Conservation (phyloP, 2,797 vertebrate species). For the Sparidentex hasta region DNA sequence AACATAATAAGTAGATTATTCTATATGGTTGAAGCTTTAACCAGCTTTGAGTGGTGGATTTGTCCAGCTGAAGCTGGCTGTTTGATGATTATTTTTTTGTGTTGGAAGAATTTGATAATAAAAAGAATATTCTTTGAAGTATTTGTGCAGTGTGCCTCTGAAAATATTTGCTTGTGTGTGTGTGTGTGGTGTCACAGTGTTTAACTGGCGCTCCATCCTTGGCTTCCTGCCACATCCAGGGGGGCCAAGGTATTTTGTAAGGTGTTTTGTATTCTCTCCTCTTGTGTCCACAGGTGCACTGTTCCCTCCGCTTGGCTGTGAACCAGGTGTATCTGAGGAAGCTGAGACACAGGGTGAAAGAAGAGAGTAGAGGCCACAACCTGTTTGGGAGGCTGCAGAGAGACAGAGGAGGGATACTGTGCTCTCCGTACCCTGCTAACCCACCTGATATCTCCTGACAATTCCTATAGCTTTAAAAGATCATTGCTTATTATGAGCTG, state of each 20-base stretch:
- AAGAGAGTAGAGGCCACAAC: conserved; percentile 60
- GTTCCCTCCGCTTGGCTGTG: conserved; percentile 82
- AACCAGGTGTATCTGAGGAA: conserved; percentile 79
- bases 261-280: conserved; percentile 75
- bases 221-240: conserved; percentile 49
- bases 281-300: conserved; percentile 84
- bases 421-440: conserved; percentile 76
- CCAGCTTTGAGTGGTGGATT: conserved; percentile 59
- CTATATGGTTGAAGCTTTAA: conserved; percentile 62
- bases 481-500: neutral
- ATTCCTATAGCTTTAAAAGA: neutral
- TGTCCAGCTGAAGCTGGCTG: conserved; percentile 58
- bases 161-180: conserved; percentile 16
- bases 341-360: conserved; percentile 59
- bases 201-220: conserved; percentile 28
- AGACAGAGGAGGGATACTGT: conserved; percentile 69
- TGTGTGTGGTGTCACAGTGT: conserved; percentile 8
- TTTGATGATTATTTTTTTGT: conserved; percentile 47
- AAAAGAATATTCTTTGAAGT: conserved; percentile 65
- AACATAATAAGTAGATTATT: conserved; percentile 53
- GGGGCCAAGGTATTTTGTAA: conserved; percentile 69
- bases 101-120: conserved; percentile 69
- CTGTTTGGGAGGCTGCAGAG: conserved; percentile 74
- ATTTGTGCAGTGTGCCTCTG: conserved; percentile 44
- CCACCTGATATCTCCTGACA: conserved; percentile 56